phyloP scores from a whole-genome alignment of 2,113 vertebrate species.

The Charadrius vociferus region DNA sequence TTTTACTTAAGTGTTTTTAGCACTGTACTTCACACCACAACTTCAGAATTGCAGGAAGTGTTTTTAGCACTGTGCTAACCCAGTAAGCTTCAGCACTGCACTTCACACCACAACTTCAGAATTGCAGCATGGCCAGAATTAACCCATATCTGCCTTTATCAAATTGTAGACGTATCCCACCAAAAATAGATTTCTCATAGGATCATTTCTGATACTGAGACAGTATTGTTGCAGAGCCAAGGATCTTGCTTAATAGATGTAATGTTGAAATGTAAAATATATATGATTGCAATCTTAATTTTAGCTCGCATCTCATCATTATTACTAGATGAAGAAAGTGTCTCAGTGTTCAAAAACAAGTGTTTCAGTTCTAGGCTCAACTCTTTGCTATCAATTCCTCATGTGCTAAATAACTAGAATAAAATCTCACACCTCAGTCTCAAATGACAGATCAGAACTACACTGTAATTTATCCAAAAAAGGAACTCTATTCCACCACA shows the following conservation, averaged over 20 bases:
- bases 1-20: neutral
- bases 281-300: neutral
- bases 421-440: conserved; percentile 28
- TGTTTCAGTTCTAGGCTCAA: neutral
- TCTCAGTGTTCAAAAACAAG: neutral
- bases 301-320: neutral
- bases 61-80: neutral
- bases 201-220: neutral
- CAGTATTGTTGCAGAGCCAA: neutral
- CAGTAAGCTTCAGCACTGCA: neutral
- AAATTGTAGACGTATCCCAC: neutral
- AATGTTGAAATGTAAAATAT: neutral
- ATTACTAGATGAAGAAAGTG: neutral
- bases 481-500: neutral
- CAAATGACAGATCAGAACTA: neutral
- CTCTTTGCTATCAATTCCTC: neutral
- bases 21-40: neutral
- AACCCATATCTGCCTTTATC: neutral
- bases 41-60: neutral
- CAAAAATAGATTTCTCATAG: neutral
- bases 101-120: neutral
- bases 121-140: neutral
- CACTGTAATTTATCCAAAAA: neutral
- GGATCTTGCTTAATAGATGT: neutral
- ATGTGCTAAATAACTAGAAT: neutral